These are phyloP conservation scores for Peucedramus taeniatus DNA, from an alignment of 2,113 vertebrate species.

Conservation along the genomic window DNA sequence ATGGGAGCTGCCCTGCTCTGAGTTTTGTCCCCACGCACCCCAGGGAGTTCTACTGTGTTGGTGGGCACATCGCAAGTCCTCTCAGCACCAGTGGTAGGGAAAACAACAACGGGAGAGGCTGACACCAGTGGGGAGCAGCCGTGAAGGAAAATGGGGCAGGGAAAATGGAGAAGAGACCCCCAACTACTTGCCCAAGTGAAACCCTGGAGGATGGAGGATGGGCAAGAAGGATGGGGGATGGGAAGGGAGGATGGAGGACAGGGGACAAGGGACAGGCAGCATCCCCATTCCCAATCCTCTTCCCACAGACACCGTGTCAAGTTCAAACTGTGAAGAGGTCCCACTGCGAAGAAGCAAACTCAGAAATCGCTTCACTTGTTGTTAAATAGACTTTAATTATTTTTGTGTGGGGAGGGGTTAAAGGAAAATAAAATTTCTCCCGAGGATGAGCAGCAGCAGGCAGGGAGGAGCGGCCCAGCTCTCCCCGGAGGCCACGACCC, in stretches of 20 bases:
- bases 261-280: neutral
- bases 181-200: neutral
- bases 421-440: slow-evolving; percentile 40
- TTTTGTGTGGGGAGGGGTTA: neutral
- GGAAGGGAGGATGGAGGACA: neutral
- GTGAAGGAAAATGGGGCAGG: neutral
- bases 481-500: neutral
- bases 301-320: fast-evolving
- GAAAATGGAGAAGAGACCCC: neutral
- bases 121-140: fast-evolving
- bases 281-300: neutral
- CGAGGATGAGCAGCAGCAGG: neutral
- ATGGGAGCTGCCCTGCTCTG: neutral
- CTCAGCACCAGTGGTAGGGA: fast-evolving
- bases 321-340: neutral
- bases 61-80: neutral
- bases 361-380: fast-evolving
- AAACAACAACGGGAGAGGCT: neutral
- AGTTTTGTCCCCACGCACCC: neutral
- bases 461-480: fast-evolving
- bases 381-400: slow-evolving; percentile 54
- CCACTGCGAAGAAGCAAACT: fast-evolving
- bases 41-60: neutral
- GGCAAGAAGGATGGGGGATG: neutral
- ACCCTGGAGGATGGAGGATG: neutral